phyloP scores from a whole-genome alignment of 2,113 vertebrate species.

The Lagopus leucura region DNA sequence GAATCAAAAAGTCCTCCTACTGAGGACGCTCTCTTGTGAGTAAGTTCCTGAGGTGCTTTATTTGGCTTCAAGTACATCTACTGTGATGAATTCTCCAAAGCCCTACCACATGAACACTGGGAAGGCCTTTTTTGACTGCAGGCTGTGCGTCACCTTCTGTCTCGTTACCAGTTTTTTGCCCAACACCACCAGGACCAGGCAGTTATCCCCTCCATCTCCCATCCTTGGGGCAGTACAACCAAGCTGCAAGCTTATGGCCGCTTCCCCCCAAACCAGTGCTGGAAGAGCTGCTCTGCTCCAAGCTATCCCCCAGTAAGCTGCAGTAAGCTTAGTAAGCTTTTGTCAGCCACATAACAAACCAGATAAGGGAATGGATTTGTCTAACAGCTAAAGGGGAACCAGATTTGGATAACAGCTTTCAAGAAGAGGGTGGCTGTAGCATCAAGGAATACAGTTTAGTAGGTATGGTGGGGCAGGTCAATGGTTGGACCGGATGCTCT shows the following conservation, averaged over 20 bases:
- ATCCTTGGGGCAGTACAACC: not conserved
- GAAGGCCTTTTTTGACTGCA: not conserved
- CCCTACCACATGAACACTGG: not conserved
- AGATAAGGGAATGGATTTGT: not conserved
- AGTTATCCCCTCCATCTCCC: not conserved
- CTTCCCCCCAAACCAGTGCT: not conserved
- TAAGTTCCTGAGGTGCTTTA: not conserved
- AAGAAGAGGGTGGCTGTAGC: too few species aligned
- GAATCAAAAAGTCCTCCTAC: not conserved
- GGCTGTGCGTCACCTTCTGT: fast-evolving
- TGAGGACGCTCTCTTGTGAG: not conserved
- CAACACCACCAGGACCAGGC: not conserved
- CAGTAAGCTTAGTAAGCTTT: not conserved
- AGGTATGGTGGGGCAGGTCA: too few species aligned
- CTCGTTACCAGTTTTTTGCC: not conserved
- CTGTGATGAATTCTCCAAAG: not conserved
- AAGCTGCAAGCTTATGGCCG: not conserved
- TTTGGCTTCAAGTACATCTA: not conserved
- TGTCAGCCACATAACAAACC: not conserved
- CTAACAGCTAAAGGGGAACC: not conserved
- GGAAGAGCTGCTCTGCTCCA: not conserved
- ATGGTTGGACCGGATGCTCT: too few species aligned
- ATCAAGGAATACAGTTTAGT: too few species aligned
- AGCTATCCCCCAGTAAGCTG: not conserved
- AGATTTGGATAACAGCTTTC: too few species aligned